These are phyloP conservation scores for Aphidoletes aphidimyza DNA, from an alignment of 2,888 invertebrate genomes.

Conservation along the genomic window DNA sequence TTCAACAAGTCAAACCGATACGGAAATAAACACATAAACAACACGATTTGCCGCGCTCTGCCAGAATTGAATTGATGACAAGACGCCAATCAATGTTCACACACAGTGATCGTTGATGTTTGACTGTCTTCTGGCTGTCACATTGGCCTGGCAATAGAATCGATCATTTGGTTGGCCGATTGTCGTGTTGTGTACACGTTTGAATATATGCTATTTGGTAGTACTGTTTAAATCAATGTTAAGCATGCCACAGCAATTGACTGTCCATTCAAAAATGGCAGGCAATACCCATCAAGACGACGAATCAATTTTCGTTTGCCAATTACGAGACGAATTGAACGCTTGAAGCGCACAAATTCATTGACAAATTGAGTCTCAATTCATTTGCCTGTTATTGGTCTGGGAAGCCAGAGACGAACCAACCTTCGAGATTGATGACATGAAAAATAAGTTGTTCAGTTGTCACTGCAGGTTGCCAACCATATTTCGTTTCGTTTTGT, in stretches of 20 bases:
- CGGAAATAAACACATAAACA: slow-evolving; percentile 8
- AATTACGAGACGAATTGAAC: neutral
- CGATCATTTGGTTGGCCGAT: slow-evolving; percentile 19
- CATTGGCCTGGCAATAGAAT: slow-evolving; percentile 16
- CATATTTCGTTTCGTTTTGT: neutral
- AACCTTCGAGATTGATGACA: neutral
- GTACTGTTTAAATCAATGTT: neutral
- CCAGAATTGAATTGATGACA: slow-evolving; percentile 30
- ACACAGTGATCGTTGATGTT: slow-evolving; percentile 11
- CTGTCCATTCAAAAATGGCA: slow-evolving; percentile 19
- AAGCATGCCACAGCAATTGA: neutral
- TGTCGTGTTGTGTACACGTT: neutral
- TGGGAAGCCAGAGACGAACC: neutral
- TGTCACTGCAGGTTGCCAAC: neutral
- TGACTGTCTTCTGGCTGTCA: slow-evolving; percentile 19
- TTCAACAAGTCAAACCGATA: neutral
- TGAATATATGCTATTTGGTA: neutral
- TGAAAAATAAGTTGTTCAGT: slow-evolving; percentile 9
- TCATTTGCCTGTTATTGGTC: neutral
- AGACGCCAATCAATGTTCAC: slow-evolving; percentile 37
- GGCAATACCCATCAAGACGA: neutral
- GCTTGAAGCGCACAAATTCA: slow-evolving; percentile 15
- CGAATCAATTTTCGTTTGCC: slow-evolving; percentile 46
- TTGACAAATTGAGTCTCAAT: slow-evolving; percentile 33
- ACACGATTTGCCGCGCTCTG: neutral